A percentile compares a stretch with the other conserved stretches of the same genome.
These are phyloP conservation scores for Acanthopleura granulata DNA, from an alignment of 2,888 invertebrate genomes.

Conservation along the genomic window DNA sequence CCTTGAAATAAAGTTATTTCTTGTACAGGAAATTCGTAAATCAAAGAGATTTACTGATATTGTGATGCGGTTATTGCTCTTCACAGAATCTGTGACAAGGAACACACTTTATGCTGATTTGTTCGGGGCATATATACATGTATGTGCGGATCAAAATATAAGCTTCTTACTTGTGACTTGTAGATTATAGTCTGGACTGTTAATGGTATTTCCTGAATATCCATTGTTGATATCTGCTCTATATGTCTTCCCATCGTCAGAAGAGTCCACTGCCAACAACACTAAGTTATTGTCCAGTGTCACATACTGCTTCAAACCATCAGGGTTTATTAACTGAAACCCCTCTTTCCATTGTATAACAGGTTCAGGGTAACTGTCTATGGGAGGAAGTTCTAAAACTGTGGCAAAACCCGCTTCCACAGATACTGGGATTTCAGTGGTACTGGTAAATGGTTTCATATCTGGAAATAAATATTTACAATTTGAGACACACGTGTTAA, in stretches of 20 bases:
- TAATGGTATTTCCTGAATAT: background rate
- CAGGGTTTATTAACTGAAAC: background rate
- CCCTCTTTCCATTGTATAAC: background rate
- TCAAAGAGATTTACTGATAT: too few relatives aligned
- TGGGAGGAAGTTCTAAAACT: background rate
- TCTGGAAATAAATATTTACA: background rate
- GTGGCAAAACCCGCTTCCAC: background rate
- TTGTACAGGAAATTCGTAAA: too few relatives aligned
- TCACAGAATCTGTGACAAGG: too few relatives aligned
- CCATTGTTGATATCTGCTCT: background rate
- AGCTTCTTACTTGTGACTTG: background rate
- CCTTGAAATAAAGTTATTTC: too few relatives aligned
- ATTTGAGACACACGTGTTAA: too few relatives aligned
- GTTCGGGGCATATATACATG: too few relatives aligned
- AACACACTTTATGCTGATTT: too few relatives aligned
- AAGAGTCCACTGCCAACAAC: background rate
- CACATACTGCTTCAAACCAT: background rate
- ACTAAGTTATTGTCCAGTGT: constrained; percentile 9
- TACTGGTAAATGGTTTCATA: background rate
- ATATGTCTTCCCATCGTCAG: background rate
- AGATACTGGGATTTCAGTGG: background rate
- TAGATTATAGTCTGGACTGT: background rate
- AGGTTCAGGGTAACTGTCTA: constrained; percentile 13
- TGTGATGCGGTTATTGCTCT: too few relatives aligned
- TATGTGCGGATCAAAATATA: too few relatives aligned